A percentile compares a stretch with the other conserved stretches of the same genome.
Conservation (phyloP, 1,140 invertebrate species). For the Heliconius eleuchia region DNA sequence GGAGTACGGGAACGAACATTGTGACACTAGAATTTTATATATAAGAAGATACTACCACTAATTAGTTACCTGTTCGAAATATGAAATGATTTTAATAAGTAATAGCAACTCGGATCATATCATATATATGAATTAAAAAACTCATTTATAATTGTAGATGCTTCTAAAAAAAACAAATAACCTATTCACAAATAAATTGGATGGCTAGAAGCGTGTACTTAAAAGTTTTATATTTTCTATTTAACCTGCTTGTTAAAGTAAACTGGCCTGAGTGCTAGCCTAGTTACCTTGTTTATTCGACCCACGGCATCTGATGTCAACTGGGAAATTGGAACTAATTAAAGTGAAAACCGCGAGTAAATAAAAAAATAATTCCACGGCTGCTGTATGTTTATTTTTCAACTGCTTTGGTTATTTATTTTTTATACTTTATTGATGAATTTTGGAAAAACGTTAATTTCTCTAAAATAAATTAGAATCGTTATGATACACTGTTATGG, state of each 20-base stretch:
- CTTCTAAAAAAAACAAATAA: too few species aligned
- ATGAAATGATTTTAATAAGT: too few species aligned
- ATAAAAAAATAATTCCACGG: not conserved
- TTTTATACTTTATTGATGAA: not conserved
- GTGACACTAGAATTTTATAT: too few species aligned
- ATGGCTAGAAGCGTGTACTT: not conserved
- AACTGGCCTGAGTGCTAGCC: slow-evolving; percentile 13
- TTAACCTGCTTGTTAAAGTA: slow-evolving; percentile 10
- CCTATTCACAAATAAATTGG: not conserved
- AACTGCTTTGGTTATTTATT: not conserved
- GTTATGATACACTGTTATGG: not conserved
- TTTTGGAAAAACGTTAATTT: not conserved
- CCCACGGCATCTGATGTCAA: not conserved
- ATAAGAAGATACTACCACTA: too few species aligned
- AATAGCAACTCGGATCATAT: too few species aligned
- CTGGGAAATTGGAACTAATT: slow-evolving; percentile 13
- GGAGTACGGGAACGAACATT: too few species aligned
- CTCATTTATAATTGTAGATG: too few species aligned
- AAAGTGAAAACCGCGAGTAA: slow-evolving; percentile 4
- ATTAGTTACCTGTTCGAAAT: too few species aligned
- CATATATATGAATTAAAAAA: too few species aligned
- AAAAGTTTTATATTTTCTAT: slow-evolving; percentile 8
- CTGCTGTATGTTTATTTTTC: not conserved
- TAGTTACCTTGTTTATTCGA: slow-evolving; percentile 11
- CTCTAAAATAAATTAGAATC: not conserved